Conservation (phyloP, 2,888 invertebrate species). For the Heliconius aoede region DNA sequence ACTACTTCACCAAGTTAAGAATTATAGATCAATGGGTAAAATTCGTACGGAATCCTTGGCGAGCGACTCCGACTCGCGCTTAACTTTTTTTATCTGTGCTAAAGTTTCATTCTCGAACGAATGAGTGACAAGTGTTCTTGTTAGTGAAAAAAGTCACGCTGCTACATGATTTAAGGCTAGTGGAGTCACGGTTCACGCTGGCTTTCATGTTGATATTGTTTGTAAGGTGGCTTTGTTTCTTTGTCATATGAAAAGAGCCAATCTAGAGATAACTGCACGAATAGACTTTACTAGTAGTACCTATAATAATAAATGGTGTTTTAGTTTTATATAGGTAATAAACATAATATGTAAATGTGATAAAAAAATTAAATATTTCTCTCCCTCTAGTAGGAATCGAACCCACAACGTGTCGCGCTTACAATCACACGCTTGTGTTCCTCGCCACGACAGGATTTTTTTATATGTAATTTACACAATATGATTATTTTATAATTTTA, state of each 20-base stretch:
- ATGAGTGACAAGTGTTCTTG: constrained; percentile 40
- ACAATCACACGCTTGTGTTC: no score
- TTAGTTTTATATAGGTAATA: background rate
- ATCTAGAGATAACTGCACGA: constrained; percentile 14
- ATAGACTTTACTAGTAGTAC: background rate
- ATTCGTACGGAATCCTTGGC: no score
- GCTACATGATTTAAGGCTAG: constrained; percentile 43
- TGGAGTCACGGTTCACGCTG: constrained; percentile 34
- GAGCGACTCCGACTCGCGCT: no score
- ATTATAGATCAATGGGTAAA: no score
- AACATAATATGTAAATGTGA: no score
- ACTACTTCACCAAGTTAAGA: no score
- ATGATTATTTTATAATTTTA: no score
- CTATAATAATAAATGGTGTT: background rate
- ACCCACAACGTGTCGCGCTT: no score
- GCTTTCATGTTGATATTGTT: constrained; percentile 38
- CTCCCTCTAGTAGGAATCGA: no score
- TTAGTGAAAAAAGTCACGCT: constrained; percentile 43
- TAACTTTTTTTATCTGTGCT: constrained; percentile 27
- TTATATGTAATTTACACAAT: no score
- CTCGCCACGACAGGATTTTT: no score
- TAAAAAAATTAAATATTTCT: no score
- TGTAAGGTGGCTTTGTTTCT: constrained; percentile 41
- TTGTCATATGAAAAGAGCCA: constrained; percentile 34
- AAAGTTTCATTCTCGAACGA: constrained; percentile 35